These are phyloP conservation scores for Pipistrellus pipistrellus DNA, from an alignment of 2,797 vertebrate species.

Conservation along the genomic window DNA sequence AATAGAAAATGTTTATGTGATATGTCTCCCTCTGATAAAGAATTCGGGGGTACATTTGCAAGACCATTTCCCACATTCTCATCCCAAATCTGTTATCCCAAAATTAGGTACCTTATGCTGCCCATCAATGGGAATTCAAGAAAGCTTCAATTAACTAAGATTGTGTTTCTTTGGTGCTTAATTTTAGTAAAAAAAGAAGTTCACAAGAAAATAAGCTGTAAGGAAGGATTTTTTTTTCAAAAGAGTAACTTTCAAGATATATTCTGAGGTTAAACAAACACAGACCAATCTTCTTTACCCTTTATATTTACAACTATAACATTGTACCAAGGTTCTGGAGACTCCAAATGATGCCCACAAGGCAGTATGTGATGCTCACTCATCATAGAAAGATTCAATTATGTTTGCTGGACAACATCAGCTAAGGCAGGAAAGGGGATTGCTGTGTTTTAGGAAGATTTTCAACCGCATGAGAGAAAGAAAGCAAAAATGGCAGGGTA, in stretches of 20 bases:
- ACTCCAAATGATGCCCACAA: constrained; percentile 37
- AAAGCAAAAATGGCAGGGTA: neutral
- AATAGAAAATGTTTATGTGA: constrained; percentile 27
- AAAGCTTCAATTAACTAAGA: neutral
- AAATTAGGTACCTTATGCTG: neutral
- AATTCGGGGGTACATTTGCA: neutral
- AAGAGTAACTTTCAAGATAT: constrained; percentile 44
- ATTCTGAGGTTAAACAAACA: constrained; percentile 48
- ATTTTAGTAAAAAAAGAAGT: constrained; percentile 42
- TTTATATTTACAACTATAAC: constrained; percentile 63
- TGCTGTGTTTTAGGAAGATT: constrained; percentile 42
- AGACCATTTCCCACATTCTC: neutral
- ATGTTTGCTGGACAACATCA: constrained; percentile 58
- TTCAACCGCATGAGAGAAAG: neutral
- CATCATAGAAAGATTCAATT: constrained; percentile 71
- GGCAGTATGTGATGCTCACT: constrained; percentile 56
- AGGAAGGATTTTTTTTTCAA: neutral
- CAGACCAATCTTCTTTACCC: constrained; percentile 50
- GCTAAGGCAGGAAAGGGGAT: neutral
- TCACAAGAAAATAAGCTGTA: constrained; percentile 42
- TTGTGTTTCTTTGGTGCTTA: constrained; percentile 26
- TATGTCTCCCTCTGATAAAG: neutral
- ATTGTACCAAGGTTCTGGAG: neutral
- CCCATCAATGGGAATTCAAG: constrained; percentile 22
- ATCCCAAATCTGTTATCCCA: constrained; percentile 22